Conservation (phyloP, 2,113 vertebrate genomes). For the Pagrus major region DNA sequence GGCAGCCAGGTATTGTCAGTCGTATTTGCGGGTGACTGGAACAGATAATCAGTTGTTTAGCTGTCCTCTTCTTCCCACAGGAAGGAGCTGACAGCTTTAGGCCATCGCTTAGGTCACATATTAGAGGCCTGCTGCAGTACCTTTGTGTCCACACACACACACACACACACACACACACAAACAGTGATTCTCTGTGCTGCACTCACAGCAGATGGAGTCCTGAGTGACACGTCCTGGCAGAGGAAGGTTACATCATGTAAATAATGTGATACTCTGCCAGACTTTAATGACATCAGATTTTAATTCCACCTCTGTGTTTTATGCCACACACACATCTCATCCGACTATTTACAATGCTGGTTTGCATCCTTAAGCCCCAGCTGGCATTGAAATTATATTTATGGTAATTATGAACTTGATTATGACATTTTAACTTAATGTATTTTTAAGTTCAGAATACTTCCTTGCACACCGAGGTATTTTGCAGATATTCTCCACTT, state of each 20-base stretch:
- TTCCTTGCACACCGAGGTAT: slow-evolving; percentile 37
- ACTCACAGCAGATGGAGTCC: slow-evolving; percentile 73
- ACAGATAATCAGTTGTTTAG: slow-evolving; percentile 73
- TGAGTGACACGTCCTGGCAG: slow-evolving; percentile 78
- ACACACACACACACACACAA: slow-evolving; percentile 34
- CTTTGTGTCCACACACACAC: slow-evolving; percentile 34
- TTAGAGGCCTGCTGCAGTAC: slow-evolving; percentile 42
- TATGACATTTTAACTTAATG: slow-evolving; percentile 72
- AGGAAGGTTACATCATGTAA: slow-evolving; percentile 81
- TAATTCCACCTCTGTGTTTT: slow-evolving; percentile 65
- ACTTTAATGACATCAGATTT: slow-evolving; percentile 78
- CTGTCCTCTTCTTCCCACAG: slow-evolving; percentile 57
- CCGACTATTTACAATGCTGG: slow-evolving; percentile 49
- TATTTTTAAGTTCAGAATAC: slow-evolving; percentile 58
- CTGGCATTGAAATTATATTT: slow-evolving; percentile 73
- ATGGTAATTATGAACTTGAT: slow-evolving; percentile 71
- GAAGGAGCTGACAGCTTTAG: slow-evolving; percentile 76
- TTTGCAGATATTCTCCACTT: slow-evolving; percentile 59
- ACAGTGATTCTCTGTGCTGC: slow-evolving; percentile 7
- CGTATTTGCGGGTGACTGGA: slow-evolving; percentile 60
- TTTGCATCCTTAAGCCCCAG: slow-evolving; percentile 62
- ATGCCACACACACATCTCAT: slow-evolving; percentile 40
- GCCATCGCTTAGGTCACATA: slow-evolving; percentile 69
- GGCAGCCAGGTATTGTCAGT: slow-evolving; percentile 48
- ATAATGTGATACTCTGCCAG: slow-evolving; percentile 74